phyloP scores from a whole-genome alignment of 2,797 vertebrate genomes.

The Diceros bicornis region DNA sequence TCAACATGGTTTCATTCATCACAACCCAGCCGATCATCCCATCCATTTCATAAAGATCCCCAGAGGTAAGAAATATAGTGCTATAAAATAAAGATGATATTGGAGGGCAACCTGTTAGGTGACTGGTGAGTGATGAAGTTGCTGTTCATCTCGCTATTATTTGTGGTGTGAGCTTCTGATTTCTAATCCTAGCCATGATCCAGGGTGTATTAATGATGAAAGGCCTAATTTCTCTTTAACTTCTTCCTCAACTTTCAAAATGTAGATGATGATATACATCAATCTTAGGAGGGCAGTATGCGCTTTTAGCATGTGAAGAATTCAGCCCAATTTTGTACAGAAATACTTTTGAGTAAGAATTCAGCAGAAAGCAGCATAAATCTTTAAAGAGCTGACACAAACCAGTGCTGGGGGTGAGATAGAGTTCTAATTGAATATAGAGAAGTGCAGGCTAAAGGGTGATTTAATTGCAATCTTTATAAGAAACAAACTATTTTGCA shows the following conservation, averaged over 20 bases:
- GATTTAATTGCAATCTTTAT: conserved; percentile 68
- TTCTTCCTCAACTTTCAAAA: conserved; percentile 82
- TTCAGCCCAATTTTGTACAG: conserved; percentile 62
- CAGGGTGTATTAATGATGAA: conserved; percentile 82
- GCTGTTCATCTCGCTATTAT: conserved; percentile 79
- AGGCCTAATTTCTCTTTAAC: conserved; percentile 84
- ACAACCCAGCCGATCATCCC: conserved; percentile 74
- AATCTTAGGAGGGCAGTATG: conserved; percentile 71
- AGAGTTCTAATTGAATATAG: conserved; percentile 63
- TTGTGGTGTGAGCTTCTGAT: conserved; percentile 79
- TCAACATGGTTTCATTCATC: conserved; percentile 81
- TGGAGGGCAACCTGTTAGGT: conserved; percentile 83
- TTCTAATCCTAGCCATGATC: conserved; percentile 83
- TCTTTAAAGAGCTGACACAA: conserved; percentile 68
- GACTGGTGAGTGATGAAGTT: conserved; percentile 84
- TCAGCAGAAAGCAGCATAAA: conserved; percentile 74
- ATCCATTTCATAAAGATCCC: conserved; percentile 78
- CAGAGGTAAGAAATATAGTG: conserved; percentile 82
- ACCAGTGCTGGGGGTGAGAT: conserved; percentile 43
- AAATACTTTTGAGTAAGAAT: conserved; percentile 71
- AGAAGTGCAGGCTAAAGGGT: conserved; percentile 53
- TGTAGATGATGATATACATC: conserved; percentile 78
- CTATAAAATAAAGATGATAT: conserved; percentile 86
- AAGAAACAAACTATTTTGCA: conserved; percentile 53
- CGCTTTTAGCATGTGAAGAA: conserved; percentile 68